Percentiles rank a stretch among this genome's conserved stretches.
Conservation (phyloP, 2,888 invertebrate genomes). For the Cheilosia grossa region DNA sequence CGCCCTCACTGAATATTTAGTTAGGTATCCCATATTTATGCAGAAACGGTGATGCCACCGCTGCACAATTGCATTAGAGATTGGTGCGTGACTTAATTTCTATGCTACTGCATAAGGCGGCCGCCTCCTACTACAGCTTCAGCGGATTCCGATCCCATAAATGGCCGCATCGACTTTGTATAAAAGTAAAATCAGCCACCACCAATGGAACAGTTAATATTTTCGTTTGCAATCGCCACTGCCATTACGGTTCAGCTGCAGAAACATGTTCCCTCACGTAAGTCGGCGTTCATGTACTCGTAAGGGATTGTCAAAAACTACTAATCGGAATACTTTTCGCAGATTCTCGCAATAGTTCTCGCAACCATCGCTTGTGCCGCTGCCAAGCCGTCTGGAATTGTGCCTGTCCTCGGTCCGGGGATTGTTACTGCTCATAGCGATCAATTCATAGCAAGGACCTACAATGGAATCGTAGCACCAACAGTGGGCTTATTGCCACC, state of each 20-base stretch:
- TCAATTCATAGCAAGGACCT: conserved; percentile 62
- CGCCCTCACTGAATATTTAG: conserved; percentile 43
- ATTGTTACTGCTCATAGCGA: conserved; percentile 65
- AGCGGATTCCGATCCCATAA: conserved; percentile 57
- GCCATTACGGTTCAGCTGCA: conserved; percentile 5
- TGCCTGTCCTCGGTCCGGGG: conserved; percentile 64
- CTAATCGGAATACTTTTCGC: conserved; percentile 2
- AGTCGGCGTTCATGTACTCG: conserved; percentile 26
- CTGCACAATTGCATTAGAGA: conserved; percentile 71
- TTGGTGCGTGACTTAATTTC: conserved; percentile 72
- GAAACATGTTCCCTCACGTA: conserved; percentile 55
- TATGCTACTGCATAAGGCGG: conserved; percentile 68
- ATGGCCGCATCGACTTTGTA: conserved; percentile 51
- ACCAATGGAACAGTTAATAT: conserved; percentile 50
- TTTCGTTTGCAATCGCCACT: conserved; percentile 49
- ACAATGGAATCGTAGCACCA: conserved; percentile 66
- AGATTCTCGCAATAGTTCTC: conserved; percentile 56
- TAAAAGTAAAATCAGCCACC: conserved; percentile 61
- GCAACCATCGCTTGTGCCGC: conserved; percentile 64
- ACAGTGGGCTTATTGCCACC: conserved; percentile 55
- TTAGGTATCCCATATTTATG: conserved; percentile 45
- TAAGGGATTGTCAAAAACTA: not conserved
- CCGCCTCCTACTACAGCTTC: conserved; percentile 56
- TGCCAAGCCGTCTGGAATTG: conserved; percentile 72
- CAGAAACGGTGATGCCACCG: conserved; percentile 60